phyloP scores from a whole-genome alignment of 2,797 vertebrate genomes.

The Apodemus agrarius region DNA sequence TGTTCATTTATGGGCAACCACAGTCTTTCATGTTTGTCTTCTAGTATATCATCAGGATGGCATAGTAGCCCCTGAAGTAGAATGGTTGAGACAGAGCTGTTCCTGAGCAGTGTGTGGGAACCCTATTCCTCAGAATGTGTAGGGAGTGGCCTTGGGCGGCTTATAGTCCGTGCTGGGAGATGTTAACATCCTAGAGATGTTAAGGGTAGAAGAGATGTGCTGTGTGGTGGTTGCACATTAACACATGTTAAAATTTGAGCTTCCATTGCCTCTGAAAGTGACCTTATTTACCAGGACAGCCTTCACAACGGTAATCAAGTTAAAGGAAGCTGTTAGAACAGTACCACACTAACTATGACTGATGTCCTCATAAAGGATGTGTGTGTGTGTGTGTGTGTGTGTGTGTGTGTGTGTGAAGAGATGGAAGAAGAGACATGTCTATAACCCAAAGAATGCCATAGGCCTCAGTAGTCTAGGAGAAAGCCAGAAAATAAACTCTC shows the following conservation, averaged over 20 bases:
- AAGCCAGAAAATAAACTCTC: neutral
- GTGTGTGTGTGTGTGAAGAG: neutral
- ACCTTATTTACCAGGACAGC: neutral
- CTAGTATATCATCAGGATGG: neutral
- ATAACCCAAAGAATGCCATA: neutral
- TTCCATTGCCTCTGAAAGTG: neutral
- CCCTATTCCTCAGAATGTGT: neutral
- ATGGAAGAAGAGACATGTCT: neutral
- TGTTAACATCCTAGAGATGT: neutral
- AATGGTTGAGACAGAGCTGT: neutral
- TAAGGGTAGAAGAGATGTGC: neutral
- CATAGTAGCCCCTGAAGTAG: neutral
- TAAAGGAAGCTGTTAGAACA: neutral
- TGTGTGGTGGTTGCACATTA: neutral
- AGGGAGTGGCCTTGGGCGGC: no score
- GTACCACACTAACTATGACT: neutral
- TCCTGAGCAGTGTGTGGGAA: neutral
- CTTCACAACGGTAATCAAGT: neutral
- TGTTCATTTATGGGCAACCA: neutral
- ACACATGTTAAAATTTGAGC: neutral
- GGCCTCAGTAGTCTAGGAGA: neutral
- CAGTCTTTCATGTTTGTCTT: neutral
- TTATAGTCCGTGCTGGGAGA: neutral
- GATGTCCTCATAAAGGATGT: neutral
- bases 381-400: neutral